These are phyloP conservation scores for Chloroceryle amazona DNA, from an alignment of 2,797 vertebrate genomes.

Conservation along the genomic window DNA sequence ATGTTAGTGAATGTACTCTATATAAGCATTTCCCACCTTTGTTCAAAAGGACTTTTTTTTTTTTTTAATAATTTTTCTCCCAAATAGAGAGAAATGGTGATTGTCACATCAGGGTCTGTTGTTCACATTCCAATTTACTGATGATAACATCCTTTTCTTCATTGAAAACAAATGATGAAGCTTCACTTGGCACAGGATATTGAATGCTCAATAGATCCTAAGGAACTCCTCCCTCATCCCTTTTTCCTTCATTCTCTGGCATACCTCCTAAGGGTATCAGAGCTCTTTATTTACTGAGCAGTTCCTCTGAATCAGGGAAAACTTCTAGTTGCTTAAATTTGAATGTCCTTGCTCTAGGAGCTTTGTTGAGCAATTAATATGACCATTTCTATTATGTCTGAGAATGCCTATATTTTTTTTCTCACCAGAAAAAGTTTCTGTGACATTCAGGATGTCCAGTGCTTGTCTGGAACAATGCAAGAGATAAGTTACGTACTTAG, in stretches of 20 bases:
- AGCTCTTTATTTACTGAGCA: neutral
- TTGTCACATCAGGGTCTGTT: neutral
- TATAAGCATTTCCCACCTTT: neutral
- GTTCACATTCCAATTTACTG: neutral
- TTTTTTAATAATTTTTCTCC: too few relatives aligned
- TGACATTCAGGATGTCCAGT: too few relatives aligned
- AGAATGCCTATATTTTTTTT: neutral
- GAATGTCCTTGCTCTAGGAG: neutral
- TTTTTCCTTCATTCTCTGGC: neutral
- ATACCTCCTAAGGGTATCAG: neutral
- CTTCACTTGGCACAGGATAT: neutral
- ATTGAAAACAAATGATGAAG: neutral
- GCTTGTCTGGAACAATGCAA: too few relatives aligned
- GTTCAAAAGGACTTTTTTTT: neutral
- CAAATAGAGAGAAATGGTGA: neutral
- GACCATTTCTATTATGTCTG: neutral
- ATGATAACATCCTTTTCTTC: neutral
- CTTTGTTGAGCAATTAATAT: neutral
- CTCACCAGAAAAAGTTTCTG: neutral
- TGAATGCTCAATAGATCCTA: neutral
- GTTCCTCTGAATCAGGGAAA: neutral
- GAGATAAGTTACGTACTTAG: too few relatives aligned
- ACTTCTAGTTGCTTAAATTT: neutral
- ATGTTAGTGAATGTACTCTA: neutral
- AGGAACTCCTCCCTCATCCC: neutral